Evolutionary conservation across 64 coral and sea anemone species (phyloP).

Genomic region (Pachyseris speciosa): DNA sequence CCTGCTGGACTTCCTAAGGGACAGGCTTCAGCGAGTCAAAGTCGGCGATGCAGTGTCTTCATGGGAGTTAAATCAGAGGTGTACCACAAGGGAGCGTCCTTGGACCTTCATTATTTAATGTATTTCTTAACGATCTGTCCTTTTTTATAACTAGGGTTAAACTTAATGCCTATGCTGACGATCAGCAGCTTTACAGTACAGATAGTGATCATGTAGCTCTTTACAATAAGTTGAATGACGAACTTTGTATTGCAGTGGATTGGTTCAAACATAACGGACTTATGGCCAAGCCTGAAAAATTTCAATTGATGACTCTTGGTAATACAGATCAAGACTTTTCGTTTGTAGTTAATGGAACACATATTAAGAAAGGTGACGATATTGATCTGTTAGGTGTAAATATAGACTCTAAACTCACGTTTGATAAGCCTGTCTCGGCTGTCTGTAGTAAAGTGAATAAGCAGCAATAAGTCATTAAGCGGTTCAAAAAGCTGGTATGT

Average conservation of each 20-base stretch:
- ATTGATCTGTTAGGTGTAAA: not conserved
- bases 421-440: not conserved
- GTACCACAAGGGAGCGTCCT: not conserved
- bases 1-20: not conserved
- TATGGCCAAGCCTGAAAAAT: too few species aligned
- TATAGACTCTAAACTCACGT: not conserved
- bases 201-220: too few species aligned
- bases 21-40: not conserved
- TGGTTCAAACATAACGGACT: too few species aligned
- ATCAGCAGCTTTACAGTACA: too few species aligned
- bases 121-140: too few species aligned
- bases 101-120: too few species aligned
- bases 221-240: too few species aligned
- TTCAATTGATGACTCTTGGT: too few species aligned
- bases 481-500: slow-evolving; percentile 5
- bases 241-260: too few species aligned
- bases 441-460: slow-evolving; percentile 19
- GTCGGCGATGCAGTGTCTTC: not conserved
- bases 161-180: too few species aligned
- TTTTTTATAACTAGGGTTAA: too few species aligned
- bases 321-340: not conserved
- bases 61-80: not conserved
- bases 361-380: not conserved
- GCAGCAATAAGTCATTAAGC: slow-evolving; percentile 31
- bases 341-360: not conserved